These are phyloP conservation scores for Hemiprocne comata DNA, from an alignment of 2,113 vertebrate genomes.

Conservation along the genomic window DNA sequence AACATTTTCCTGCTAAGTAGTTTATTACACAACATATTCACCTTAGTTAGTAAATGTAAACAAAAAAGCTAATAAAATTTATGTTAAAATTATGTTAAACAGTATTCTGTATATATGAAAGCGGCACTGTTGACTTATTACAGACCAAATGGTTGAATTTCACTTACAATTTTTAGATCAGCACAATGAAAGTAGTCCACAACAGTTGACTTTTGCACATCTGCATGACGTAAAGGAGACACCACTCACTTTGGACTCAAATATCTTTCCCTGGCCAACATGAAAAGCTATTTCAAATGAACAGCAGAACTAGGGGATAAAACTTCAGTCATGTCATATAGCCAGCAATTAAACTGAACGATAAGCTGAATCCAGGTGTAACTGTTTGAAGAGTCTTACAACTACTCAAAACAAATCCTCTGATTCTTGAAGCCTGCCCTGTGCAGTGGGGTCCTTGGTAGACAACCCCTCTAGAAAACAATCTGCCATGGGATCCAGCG, in stretches of 20 bases:
- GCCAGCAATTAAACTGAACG: not conserved
- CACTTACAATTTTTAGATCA: not conserved
- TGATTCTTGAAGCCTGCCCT: not conserved
- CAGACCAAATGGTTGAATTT: not conserved
- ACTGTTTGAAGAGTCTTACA: not conserved
- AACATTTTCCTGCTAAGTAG: not conserved
- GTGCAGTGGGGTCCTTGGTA: not conserved
- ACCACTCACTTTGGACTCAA: not conserved
- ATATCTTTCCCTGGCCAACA: not conserved
- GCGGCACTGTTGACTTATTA: not conserved
- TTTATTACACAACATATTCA: not conserved
- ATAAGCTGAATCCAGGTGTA: not conserved
- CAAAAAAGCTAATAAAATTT: not conserved
- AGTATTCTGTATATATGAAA: not conserved
- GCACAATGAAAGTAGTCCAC: not conserved
- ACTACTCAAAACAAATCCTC: not conserved
- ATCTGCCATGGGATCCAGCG: not conserved
- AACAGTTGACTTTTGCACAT: not conserved
- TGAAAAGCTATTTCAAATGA: not conserved
- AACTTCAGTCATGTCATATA: not conserved
- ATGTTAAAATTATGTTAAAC: accelerated
- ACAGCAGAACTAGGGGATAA: not conserved
- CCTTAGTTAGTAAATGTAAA: not conserved
- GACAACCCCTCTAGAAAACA: not conserved
- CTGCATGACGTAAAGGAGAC: not conserved